A percentile compares a stretch with the other conserved stretches of the same genome.
Conservation (phyloP, 2,888 invertebrate species). For the Boloria selene region DNA sequence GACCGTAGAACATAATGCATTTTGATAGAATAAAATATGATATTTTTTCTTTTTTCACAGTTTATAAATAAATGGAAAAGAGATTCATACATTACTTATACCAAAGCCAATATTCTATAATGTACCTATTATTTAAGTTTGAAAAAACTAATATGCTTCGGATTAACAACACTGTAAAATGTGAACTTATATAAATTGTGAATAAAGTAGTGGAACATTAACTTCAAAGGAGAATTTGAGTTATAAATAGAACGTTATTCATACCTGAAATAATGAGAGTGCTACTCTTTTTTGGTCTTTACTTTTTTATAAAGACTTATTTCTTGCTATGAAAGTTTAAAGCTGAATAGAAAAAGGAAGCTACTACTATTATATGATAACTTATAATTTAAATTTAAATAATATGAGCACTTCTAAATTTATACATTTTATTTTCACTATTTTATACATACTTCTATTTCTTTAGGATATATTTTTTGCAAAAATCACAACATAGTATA, state of each 20-base stretch:
- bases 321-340: conserved; percentile 26
- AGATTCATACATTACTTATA: too few relatives aligned
- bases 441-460: conserved; percentile 1
- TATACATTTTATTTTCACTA: conserved; percentile 2
- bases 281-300: conserved; percentile 24
- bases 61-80: too few relatives aligned
- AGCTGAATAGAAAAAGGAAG: conserved; percentile 30
- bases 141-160: too few relatives aligned
- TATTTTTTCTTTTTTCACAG: too few relatives aligned
- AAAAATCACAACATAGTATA: too few relatives aligned
- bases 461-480: neutral
- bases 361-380: conserved; percentile 14
- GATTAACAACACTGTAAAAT: too few relatives aligned
- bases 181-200: too few relatives aligned
- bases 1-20: too few relatives aligned
- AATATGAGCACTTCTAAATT: conserved; percentile 3
- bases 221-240: conserved; percentile 6
- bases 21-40: too few relatives aligned
- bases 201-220: too few relatives aligned
- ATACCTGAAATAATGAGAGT: conserved; percentile 31
- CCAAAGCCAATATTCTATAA: too few relatives aligned
- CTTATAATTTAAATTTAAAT: conserved; percentile 9
- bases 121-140: too few relatives aligned
- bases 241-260: conserved; percentile 25
- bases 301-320: conserved; percentile 28